phyloP scores from a whole-genome alignment of 2,113 vertebrate species.

The Brachionichthys hirsutus region DNA sequence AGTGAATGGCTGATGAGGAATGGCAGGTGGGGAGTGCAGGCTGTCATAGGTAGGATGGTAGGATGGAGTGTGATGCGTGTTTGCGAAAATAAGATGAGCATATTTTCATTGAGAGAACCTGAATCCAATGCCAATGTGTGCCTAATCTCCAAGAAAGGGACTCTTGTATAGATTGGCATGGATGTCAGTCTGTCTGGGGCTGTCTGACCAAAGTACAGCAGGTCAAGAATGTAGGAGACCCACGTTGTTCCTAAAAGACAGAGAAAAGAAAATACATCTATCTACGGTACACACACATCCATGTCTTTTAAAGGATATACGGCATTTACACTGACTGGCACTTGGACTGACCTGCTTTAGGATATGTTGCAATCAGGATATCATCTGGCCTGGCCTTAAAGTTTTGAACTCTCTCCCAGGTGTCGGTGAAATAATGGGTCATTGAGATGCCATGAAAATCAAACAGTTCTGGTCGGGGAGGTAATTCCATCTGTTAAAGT shows the following conservation, averaged over 20 bases:
- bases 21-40: too few species aligned
- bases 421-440: conserved; percentile 54
- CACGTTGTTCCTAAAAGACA: conserved; percentile 77
- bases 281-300: too few species aligned
- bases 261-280: too few species aligned
- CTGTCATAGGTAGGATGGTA: too few species aligned
- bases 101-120: neutral
- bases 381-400: conserved; percentile 80
- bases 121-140: accelerated
- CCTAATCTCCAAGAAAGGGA: conserved; percentile 76
- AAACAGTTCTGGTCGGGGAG: conserved; percentile 41
- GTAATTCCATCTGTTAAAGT: neutral
- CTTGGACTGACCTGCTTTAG: conserved; percentile 79
- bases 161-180: conserved; percentile 63
- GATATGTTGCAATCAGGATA: conserved; percentile 80
- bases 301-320: too few species aligned
- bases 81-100: too few species aligned
- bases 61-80: neutral
- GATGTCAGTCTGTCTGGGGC: conserved; percentile 54
- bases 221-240: conserved; percentile 79
- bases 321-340: too few species aligned
- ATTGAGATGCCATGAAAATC: conserved; percentile 75
- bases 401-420: conserved; percentile 76
- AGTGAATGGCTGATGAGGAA: too few species aligned
- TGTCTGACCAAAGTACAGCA: conserved; percentile 68